Percentiles rank a stretch among this genome's conserved stretches.
phyloP scores from a whole-genome alignment of 2,113 vertebrate genomes.

The Chaenogobius annularis region DNA sequence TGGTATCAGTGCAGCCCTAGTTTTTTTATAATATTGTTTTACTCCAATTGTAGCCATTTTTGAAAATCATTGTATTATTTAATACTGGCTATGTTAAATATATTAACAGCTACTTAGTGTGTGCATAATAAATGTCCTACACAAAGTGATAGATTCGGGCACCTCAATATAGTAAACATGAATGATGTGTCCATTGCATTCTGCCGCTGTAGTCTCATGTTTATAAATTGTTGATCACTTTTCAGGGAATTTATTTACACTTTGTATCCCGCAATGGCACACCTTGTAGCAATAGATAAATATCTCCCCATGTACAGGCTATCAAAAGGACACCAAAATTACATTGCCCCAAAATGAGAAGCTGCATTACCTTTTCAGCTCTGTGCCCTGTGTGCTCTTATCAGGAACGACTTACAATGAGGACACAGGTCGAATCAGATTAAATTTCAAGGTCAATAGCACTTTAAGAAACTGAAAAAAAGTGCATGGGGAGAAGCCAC shows the following conservation, averaged over 20 bases:
- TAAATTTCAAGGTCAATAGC: constrained; percentile 67
- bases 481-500: constrained; percentile 35
- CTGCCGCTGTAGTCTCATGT: constrained; percentile 31
- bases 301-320: constrained; percentile 33
- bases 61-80: no score
- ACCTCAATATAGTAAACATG: neutral
- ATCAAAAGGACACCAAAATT: constrained; percentile 62
- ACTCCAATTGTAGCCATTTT: no score
- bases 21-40: no score
- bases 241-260: constrained; percentile 24
- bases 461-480: constrained; percentile 53
- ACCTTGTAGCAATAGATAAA: constrained; percentile 38
- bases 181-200: constrained; percentile 25
- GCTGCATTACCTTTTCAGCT: constrained; percentile 52
- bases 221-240: constrained; percentile 44
- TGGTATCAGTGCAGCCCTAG: no score
- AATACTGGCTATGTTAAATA: no score
- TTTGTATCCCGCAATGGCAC: constrained; percentile 37
- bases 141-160: neutral
- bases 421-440: constrained; percentile 59
- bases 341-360: constrained; percentile 53
- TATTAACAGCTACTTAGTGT: no score
- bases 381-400: constrained; percentile 51
- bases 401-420: constrained; percentile 60
- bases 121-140: neutral